Percentiles rank a stretch among this genome's conserved stretches.
Evolutionary conservation across 1,140 invertebrate genomes (phyloP).

Genomic region (Globodera rostochiensis): DNA sequence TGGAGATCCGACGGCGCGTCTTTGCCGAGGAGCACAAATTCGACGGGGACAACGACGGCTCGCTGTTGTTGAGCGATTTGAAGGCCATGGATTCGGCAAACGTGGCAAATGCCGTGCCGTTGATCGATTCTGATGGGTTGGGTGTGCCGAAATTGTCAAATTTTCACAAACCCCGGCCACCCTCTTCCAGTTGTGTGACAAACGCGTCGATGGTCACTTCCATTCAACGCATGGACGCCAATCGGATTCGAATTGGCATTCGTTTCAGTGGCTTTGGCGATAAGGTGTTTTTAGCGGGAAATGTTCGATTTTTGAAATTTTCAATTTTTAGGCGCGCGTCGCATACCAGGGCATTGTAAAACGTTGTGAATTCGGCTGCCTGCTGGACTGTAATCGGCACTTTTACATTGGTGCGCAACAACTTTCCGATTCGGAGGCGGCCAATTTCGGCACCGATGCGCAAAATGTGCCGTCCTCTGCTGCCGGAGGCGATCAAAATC

Average conservation of each 20-base stretch:
- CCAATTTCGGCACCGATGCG: neutral
- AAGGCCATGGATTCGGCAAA: neutral
- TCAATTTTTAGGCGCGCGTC: neutral
- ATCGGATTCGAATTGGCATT: constrained; percentile 7
- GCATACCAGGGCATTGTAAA: constrained; percentile 1
- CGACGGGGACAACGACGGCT: neutral
- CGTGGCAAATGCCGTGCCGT: neutral
- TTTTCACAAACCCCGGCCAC: neutral
- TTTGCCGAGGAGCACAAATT: neutral
- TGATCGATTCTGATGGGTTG: neutral
- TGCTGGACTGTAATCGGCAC: constrained; percentile 1
- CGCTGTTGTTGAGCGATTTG: constrained; percentile 1
- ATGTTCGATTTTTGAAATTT: neutral
- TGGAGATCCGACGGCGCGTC: constrained; percentile 1
- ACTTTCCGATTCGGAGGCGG: neutral
- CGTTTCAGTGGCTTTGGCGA: neutral
- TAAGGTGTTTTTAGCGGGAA: neutral
- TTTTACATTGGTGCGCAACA: neutral
- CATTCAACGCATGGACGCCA: neutral
- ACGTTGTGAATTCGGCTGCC: neutral
- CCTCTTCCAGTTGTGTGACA: neutral
- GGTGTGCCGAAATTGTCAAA: neutral
- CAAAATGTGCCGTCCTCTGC: neutral
- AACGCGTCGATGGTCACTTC: neutral
- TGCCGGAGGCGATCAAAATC: neutral